Conservation (phyloP, 92 coral and sea anemone species). For the Micromussa lordhowensis region DNA sequence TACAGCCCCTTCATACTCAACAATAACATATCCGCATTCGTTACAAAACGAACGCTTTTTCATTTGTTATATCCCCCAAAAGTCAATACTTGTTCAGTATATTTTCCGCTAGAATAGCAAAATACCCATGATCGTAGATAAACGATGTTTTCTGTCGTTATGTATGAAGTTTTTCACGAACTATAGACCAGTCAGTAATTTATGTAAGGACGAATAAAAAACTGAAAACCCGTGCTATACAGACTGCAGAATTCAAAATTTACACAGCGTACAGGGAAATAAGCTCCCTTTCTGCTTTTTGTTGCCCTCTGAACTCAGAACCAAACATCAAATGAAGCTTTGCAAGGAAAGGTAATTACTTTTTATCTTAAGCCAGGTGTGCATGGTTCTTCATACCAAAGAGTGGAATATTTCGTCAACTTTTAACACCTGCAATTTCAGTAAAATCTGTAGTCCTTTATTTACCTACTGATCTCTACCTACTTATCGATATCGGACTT, state of each 20-base stretch:
- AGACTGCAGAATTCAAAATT: background rate
- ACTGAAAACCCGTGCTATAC: background rate
- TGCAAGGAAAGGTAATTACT: too few species aligned
- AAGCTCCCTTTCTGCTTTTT: background rate
- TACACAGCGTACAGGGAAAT: background rate
- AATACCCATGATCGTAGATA: background rate
- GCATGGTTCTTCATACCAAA: background rate
- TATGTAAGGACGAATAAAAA: background rate
- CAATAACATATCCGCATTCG: background rate
- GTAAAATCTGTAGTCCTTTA: background rate
- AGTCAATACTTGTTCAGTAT: background rate
- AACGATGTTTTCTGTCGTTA: background rate
- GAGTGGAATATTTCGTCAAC: background rate
- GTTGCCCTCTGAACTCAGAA: background rate
- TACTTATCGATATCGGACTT: background rate
- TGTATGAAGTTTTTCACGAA: background rate
- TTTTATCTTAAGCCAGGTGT: too few species aligned
- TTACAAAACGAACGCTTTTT: background rate
- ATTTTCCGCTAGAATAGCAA: background rate
- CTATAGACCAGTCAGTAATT: background rate
- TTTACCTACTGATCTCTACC: too few species aligned
- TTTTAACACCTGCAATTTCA: background rate
- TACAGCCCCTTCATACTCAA: slow-evolving; percentile 22
- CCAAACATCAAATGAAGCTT: background rate
- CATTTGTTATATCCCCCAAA: background rate